A percentile compares a stretch with the other conserved stretches of the same genome.
Evolutionary conservation across 1,140 invertebrate species (phyloP).

Genomic region (Tetramorium simillimum): DNA sequence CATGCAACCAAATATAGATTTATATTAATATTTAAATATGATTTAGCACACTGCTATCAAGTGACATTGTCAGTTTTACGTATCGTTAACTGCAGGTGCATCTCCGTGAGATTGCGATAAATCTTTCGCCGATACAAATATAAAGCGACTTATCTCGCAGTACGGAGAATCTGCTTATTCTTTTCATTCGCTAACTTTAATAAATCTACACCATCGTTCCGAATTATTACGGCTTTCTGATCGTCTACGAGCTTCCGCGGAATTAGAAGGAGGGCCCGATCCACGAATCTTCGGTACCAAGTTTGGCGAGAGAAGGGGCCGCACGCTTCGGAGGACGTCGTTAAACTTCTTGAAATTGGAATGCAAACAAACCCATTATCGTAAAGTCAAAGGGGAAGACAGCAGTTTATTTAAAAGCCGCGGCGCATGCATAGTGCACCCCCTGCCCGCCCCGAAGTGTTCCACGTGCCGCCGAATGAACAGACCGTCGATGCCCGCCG

Average conservation of each 20-base stretch:
- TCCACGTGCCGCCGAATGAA: slow-evolving; percentile 39
- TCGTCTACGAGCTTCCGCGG: background rate
- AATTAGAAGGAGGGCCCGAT: slow-evolving; percentile 31
- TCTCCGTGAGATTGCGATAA: background rate
- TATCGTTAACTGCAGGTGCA: background rate
- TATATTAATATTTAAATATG: slow-evolving; percentile 12
- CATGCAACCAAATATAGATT: background rate
- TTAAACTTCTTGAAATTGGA: slow-evolving; percentile 82
- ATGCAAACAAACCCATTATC: slow-evolving; percentile 84
- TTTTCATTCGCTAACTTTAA: slow-evolving; percentile 19
- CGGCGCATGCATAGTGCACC: slow-evolving; percentile 64
- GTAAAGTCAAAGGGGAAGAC: slow-evolving; percentile 82
- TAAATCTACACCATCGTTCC: slow-evolving; percentile 11
- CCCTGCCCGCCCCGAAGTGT: background rate
- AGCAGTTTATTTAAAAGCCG: slow-evolving; percentile 81
- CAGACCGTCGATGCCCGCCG: slow-evolving; percentile 75
- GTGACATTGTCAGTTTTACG: background rate
- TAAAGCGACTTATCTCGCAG: background rate
- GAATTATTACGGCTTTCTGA: slow-evolving; percentile 36
- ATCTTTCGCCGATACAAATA: background rate
- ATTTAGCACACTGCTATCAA: background rate
- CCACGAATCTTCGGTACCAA: slow-evolving; percentile 28
- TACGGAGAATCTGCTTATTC: background rate
- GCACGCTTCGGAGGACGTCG: slow-evolving; percentile 69
- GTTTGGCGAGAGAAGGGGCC: slow-evolving; percentile 15